Conservation (phyloP, 2,113 vertebrate genomes). For the Mormyrus iriodes region DNA sequence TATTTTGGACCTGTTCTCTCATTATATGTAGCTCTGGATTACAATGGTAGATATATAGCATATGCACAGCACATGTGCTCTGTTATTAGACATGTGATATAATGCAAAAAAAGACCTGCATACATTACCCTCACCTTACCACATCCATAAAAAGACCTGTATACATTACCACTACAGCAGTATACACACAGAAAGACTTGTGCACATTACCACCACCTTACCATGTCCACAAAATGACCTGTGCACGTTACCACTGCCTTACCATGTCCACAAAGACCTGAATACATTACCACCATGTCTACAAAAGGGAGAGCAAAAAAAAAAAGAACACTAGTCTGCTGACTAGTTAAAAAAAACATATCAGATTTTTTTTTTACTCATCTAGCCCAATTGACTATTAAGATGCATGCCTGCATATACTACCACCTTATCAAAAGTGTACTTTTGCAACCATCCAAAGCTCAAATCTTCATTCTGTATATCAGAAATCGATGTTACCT, state of each 20-base stretch:
- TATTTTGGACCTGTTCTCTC: neutral
- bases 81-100: neutral
- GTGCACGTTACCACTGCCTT: neutral
- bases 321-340: neutral
- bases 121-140: no score
- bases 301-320: neutral
- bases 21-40: neutral
- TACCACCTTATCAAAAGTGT: neutral
- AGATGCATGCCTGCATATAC: neutral
- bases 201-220: neutral
- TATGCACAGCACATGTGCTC: neutral
- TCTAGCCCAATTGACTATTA: neutral
- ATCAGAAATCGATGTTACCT: constrained; percentile 24
- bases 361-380: neutral
- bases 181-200: no score
- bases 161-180: no score
- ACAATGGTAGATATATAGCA: neutral
- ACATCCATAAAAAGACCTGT: neutral
- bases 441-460: neutral
- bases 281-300: no score
- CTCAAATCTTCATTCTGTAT: neutral
- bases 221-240: neutral
- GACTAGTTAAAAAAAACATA: neutral
- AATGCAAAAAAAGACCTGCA: neutral
- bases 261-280: neutral